These are phyloP conservation scores for Lordiphosa mommai DNA, from an alignment of 1,140 invertebrate species.

Conservation along the genomic window DNA sequence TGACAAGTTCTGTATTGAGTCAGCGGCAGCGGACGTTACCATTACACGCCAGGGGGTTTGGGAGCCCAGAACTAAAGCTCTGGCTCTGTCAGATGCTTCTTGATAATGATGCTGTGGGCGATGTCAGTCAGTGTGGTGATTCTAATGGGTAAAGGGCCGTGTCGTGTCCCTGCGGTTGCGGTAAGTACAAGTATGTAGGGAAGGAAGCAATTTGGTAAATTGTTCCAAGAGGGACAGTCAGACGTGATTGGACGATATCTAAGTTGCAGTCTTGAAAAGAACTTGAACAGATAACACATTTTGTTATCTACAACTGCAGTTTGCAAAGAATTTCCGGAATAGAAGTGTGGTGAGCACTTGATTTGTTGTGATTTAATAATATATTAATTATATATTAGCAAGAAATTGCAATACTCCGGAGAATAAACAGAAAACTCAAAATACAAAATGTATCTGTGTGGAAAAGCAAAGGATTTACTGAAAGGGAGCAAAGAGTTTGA, in stretches of 20 bases:
- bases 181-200: slow-evolving; percentile 6
- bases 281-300: neutral
- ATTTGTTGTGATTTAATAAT: no score
- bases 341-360: no score
- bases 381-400: no score
- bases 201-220: slow-evolving; percentile 49
- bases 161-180: slow-evolving; percentile 38
- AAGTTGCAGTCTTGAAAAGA: no score
- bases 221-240: slow-evolving; percentile 31
- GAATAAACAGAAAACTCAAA: no score
- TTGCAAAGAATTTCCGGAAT: neutral
- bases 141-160: slow-evolving; percentile 13
- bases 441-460: no score
- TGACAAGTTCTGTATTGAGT: slow-evolving; percentile 37
- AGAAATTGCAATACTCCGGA: no score
- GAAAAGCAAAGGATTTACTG: no score
- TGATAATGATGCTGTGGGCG: slow-evolving; percentile 44
- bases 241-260: slow-evolving; percentile 13
- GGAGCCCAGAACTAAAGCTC: slow-evolving; percentile 10
- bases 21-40: slow-evolving; percentile 3
- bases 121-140: slow-evolving; percentile 40
- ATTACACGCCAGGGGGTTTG: neutral
- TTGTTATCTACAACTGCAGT: neutral
- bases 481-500: no score
- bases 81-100: slow-evolving; percentile 20